Evolutionary conservation across 2,797 vertebrate species (phyloP), one percentile per base, ranked within the genome.

Genomic region (Hydrocynus forskahlii): DNA sequence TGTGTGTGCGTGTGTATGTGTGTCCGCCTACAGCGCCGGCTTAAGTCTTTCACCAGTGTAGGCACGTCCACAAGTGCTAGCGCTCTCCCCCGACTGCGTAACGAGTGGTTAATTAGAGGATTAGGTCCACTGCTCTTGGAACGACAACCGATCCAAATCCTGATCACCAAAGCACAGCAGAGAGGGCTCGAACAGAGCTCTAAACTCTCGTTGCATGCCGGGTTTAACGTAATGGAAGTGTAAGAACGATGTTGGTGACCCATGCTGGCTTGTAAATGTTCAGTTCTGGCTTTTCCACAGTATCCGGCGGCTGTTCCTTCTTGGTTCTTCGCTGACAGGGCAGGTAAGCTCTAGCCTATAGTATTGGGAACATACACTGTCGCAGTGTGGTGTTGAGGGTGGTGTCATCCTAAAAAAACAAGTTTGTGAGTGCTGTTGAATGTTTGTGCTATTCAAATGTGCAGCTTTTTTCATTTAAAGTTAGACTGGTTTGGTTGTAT

Each of bases 81-180:
- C 52, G 14, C 63, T 25, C 16, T 76, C 73, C 68, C 17, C 52
- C 14, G 19, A 25, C 64, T 10, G 66, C 12, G 59, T 68, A 76
- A 64, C 21, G 69, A 77, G 66, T 52, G 66, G 64, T 63, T 76
- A 69, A 76, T 64, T 71, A 45, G 67, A 69, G 67, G 74, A 72
- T 81, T 77, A 81, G 64, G 80, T 74, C 48, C 5, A 54, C 8
- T 63, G 77, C 62, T 75, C 62, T 48, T 23, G n/a, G 79, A 69
- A 52, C 54, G 21, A 40, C 43, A 50, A n/a, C 43, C 14, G 55
- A 76, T 43, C 17, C 55, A 55, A 71, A 76, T 76, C 74, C 74
- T 62, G 67, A 70, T 76, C 62, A 10, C 19, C 55, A 40, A 12
- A 68, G 79, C 43, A 29, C 55, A 40, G 55, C 35, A 0, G 57